A percentile compares a stretch with the other conserved stretches of the same genome.
phyloP scores from a whole-genome alignment of 2,888 invertebrate genomes.

The Megastigmus dorsalis region DNA sequence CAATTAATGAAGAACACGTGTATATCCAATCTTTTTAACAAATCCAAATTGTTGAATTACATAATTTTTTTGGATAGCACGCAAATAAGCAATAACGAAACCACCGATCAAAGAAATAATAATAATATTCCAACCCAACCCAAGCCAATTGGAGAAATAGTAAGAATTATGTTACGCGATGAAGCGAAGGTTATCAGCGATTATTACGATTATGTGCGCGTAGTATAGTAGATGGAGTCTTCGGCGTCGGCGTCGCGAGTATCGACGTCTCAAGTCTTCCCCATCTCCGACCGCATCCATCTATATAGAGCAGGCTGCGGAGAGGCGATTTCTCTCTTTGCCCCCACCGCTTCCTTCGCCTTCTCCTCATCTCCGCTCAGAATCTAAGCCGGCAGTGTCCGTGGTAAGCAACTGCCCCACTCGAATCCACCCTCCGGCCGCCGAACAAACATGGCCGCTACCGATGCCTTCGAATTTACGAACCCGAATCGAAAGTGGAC shows the following conservation, averaged over 20 bases:
- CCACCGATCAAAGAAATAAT: too few species aligned
- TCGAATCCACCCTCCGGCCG: conserved; percentile 38
- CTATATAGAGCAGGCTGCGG: background rate
- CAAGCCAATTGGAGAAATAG: too few species aligned
- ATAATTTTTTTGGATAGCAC: too few species aligned
- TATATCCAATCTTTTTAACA: too few species aligned
- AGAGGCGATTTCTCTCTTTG: conserved; percentile 20
- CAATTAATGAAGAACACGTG: too few species aligned
- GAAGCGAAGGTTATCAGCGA: too few species aligned
- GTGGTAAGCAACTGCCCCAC: conserved; percentile 36
- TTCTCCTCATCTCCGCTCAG: conserved; percentile 41
- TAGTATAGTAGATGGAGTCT: conserved; percentile 31
- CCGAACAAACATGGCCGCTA: conserved; percentile 51
- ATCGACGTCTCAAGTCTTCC: conserved; percentile 67
- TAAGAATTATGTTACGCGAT: too few species aligned
- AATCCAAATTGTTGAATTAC: too few species aligned
- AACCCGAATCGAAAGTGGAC: conserved; percentile 22
- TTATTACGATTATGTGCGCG: conserved; percentile 19
- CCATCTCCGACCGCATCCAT: conserved; percentile 22
- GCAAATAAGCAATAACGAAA: too few species aligned
- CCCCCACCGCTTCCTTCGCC: conserved; percentile 50
- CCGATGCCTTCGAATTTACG: conserved; percentile 20
- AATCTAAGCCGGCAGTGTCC: conserved; percentile 44
- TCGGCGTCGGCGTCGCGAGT: conserved; percentile 57
- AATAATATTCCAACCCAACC: too few species aligned